Conservation (phyloP, 2,113 vertebrate genomes). For the Tricholaema leucomelas region DNA sequence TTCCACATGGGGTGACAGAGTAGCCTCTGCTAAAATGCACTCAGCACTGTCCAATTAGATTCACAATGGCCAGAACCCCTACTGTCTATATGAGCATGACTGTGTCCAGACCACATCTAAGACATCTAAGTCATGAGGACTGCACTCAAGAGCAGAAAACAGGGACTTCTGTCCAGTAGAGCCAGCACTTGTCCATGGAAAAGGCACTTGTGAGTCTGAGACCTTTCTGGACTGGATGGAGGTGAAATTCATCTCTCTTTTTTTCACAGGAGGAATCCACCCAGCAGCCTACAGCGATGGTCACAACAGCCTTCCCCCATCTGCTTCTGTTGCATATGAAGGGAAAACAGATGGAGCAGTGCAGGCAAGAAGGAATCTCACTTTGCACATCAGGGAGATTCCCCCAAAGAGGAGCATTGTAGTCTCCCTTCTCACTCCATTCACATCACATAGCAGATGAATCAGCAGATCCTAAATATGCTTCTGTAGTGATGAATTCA, state of each 20-base stretch:
- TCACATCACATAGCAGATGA: neutral
- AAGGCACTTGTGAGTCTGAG: neutral
- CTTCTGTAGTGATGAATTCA: neutral
- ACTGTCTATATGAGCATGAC: neutral
- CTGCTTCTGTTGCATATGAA: neutral
- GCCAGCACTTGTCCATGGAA: neutral
- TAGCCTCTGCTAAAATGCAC: neutral
- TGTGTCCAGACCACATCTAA: neutral
- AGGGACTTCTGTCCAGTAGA: neutral
- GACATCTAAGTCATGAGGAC: too few species aligned
- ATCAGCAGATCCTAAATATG: neutral
- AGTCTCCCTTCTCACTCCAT: neutral
- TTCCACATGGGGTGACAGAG: neutral
- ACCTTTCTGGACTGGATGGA: neutral
- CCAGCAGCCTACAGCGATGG: neutral
- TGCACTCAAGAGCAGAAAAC: neutral
- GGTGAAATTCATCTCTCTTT: neutral
- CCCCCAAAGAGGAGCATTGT: fast-evolving
- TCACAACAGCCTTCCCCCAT: neutral
- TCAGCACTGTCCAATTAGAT: neutral
- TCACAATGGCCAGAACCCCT: neutral
- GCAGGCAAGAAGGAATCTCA: neutral
- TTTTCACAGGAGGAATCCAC: neutral
- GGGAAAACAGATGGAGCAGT: neutral
- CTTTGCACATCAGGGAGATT: neutral